Evolutionary conservation across 2,888 invertebrate species (phyloP), one percentile per base, ranked within the genome.

Genomic region (Linhomoeus sp.): DNA sequence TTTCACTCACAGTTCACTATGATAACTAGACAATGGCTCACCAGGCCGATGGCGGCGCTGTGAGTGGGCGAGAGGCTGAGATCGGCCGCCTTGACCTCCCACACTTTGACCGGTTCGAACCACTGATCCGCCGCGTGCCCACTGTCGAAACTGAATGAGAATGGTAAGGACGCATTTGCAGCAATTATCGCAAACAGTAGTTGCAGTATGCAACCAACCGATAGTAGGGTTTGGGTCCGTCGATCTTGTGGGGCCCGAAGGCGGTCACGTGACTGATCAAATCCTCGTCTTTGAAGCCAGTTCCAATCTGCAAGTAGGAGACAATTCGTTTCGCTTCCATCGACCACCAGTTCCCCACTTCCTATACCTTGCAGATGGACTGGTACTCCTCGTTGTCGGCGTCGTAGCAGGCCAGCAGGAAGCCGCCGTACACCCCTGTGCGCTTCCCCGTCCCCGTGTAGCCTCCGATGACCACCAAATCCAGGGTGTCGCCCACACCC

Each of bases 61-160:
- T 97, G 88, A 44, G 81, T 78, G 19, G 97, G 92, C 33, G 92
- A 94, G 43, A 97, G 75, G 7, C 92, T 92, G 49, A 97, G 74
- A 74, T 97, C 94, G 0, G 94, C 94, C 66, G 88, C 87, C 66
- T 90, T 87, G 47, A 92, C 77, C 73, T 92, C 92, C 87, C 88
- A 90, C 48, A 97, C 88, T 67, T 79, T 39, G 20, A 76, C 76
- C 3, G 86, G 75, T 53, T 77, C 77, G 65, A 90, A 79, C 88
- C 90, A 90, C 61, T 77, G 80, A 71, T 90, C 88, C 1, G 88
- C 81, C 22, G 64, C 64, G 56, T 80, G 75, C 9, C 74, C 70
- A 0, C 67, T 55, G 66, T 87, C 86, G 66, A 72, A 88, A 42
- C 77, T 25, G 25, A 37, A 29, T 37, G 3, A 37, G 17, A 37